Evolutionary conservation across 2,797 vertebrate genomes (phyloP).

Genomic region (Peromyscus attwateri): DNA sequence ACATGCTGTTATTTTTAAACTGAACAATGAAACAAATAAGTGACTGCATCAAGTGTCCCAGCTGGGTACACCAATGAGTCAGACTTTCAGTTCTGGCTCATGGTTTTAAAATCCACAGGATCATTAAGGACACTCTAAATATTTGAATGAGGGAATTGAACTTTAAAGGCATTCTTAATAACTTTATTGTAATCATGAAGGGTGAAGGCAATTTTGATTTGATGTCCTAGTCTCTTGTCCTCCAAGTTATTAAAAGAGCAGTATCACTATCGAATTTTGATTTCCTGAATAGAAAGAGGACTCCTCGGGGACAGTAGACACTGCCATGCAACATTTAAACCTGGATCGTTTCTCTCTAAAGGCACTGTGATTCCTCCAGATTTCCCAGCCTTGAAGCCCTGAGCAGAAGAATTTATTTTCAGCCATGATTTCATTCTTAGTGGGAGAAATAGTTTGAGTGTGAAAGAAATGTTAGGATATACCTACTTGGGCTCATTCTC

Average conservation of each 20-base stretch:
- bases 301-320: neutral
- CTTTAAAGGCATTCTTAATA: constrained; percentile 35
- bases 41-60: neutral
- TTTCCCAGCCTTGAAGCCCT: neutral
- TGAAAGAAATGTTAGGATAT: neutral
- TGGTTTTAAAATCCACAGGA: neutral
- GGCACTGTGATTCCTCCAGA: neutral
- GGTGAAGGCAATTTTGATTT: constrained; percentile 22
- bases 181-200: neutral
- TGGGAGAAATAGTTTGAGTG: neutral
- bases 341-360: neutral
- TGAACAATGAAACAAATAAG: neutral
- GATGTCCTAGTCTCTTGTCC: neutral
- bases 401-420: neutral
- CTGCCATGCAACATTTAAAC: neutral
- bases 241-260: constrained; percentile 11
- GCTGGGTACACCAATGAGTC: neutral
- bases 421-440: neutral
- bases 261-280: neutral
- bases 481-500: neutral
- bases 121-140: constrained; percentile 13
- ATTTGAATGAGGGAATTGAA: constrained; percentile 1
- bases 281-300: neutral
- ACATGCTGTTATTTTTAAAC: neutral
- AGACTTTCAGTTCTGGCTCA: neutral